Conservation (phyloP, 2,113 vertebrate species). For the Mellivora capensis region DNA sequence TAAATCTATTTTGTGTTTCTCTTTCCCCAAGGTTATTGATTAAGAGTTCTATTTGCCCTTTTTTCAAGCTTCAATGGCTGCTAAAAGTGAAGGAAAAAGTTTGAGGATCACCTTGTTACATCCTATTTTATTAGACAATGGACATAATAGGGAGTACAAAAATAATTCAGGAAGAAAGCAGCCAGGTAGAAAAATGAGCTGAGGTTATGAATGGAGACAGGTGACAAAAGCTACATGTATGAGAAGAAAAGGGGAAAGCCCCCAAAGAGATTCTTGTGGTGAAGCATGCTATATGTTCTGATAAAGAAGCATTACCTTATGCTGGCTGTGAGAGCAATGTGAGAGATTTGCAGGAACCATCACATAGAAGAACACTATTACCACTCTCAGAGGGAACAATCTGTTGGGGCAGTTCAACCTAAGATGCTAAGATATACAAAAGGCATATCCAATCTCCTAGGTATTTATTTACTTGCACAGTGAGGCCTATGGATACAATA, state of each 20-base stretch:
- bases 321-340: neutral
- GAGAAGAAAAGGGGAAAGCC: neutral
- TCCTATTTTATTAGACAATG: neutral
- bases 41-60: neutral
- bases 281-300: neutral
- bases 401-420: neutral
- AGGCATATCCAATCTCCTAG: neutral
- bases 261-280: neutral
- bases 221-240: neutral
- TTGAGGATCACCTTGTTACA: neutral
- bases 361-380: neutral
- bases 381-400: neutral
- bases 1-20: slow-evolving; percentile 13
- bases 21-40: neutral
- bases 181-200: neutral
- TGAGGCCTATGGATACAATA: neutral
- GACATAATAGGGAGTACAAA: neutral
- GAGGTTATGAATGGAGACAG: neutral
- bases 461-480: neutral
- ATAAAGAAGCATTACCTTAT: neutral
- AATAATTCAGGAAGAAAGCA: neutral
- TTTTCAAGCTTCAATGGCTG: neutral
- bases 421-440: neutral
- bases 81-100: neutral
- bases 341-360: neutral